Conservation (phyloP, 92 coral and sea anemone species). For the Phymanthus crucifer region DNA sequence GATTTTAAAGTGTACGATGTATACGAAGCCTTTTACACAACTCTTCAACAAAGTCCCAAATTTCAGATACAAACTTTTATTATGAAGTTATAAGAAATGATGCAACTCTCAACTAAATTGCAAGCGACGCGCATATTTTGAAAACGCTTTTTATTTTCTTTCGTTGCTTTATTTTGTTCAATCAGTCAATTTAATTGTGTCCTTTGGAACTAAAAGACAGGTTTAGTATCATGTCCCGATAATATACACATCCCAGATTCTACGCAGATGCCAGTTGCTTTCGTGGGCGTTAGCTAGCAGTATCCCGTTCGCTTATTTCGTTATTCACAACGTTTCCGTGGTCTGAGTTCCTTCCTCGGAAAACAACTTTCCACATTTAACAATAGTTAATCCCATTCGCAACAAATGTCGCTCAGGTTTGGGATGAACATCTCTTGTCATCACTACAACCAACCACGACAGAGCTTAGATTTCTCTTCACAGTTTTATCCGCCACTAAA, state of each 20-base stretch:
- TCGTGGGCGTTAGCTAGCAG: not conserved
- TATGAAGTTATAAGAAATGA: too few relatives aligned
- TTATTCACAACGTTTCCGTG: not conserved
- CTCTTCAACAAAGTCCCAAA: too few relatives aligned
- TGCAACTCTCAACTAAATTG: too few relatives aligned
- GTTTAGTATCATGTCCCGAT: too few relatives aligned
- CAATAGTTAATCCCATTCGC: constrained; percentile 2
- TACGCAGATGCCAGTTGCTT: not conserved
- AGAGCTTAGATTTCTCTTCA: not conserved
- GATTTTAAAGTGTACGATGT: not conserved
- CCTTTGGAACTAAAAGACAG: too few relatives aligned
- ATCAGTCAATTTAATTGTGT: too few relatives aligned
- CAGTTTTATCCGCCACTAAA: not conserved
- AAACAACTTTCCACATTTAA: not conserved
- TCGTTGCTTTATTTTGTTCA: too few relatives aligned
- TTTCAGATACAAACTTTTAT: too few relatives aligned
- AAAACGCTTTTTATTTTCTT: too few relatives aligned
- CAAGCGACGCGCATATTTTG: too few relatives aligned
- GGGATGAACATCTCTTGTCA: not conserved
- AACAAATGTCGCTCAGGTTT: not conserved
- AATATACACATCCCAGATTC: too few relatives aligned
- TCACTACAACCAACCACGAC: not conserved
- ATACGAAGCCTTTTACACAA: not conserved
- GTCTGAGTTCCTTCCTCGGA: not conserved
- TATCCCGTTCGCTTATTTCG: not conserved